Evolutionary conservation across 2,113 vertebrate genomes (phyloP).

Genomic region (Proteles cristata): DNA sequence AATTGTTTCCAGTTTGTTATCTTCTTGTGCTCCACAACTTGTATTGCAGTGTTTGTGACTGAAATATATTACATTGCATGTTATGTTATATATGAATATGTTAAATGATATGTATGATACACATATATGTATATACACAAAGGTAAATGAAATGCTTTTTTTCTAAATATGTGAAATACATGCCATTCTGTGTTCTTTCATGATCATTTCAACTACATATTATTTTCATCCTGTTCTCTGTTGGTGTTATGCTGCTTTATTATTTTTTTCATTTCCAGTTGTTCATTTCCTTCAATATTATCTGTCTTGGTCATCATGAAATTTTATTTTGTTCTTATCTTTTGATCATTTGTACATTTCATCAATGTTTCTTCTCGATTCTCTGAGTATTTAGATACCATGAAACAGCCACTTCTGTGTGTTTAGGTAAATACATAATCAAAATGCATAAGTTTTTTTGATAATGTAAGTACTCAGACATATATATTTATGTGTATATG

Average conservation of each 20-base stretch:
- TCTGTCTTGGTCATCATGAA: neutral
- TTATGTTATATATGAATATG: neutral
- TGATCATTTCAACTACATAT: neutral
- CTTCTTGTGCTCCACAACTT: neutral
- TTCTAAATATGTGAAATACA: neutral
- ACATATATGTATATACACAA: neutral
- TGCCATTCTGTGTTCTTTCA: neutral
- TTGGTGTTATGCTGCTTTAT: neutral
- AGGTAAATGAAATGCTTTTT: neutral
- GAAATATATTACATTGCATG: neutral
- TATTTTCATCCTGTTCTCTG: slow-evolving; percentile 34
- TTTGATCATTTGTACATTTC: neutral
- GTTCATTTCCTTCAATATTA: neutral
- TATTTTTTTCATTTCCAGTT: neutral
- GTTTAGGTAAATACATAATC: slow-evolving; percentile 38
- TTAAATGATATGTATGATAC: neutral
- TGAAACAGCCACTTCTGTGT: neutral
- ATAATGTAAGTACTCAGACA: slow-evolving; percentile 23
- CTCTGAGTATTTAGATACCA: neutral
- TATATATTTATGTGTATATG: neutral
- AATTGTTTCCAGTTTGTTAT: neutral
- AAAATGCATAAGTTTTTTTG: slow-evolving; percentile 37
- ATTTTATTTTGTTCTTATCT: slow-evolving; percentile 33
- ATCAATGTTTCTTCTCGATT: neutral
- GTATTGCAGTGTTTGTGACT: neutral